Base-by-base conservation (phyloP, 1,140 invertebrate species). In the Drosophila pseudoobscura region DNA sequence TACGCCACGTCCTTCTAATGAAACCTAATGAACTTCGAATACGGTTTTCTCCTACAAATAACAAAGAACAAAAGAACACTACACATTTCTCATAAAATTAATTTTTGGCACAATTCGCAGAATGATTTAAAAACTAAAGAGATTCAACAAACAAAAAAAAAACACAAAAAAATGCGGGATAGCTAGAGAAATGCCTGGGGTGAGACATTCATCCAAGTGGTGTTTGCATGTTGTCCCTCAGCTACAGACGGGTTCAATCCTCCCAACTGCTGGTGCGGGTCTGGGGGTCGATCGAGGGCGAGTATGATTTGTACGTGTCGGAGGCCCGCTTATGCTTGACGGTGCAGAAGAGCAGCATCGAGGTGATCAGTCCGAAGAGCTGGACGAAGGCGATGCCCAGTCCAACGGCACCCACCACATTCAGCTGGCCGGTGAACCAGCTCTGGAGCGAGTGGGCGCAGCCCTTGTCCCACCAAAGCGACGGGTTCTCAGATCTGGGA, bases 281-380 rank as follows among this genome's bases (percentile, higher is more conserved):
- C 73, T 91, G 79, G 13, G 83, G 90, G 82, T 93, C 93, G 58
- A 93, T 93, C 24, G 93, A 93, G 0, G 94, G 94, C 59, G 94
- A 94, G 87, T 94, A 95, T 24, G 94, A 94, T 89, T 94, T 94
- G 90, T 95, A 95, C 2, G 94, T 94, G 76, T 94, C 93, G n/a
- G 94, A 94, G 2, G 93, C 93, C 29, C 94, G 92, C 91, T 95
- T 95, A 82, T 95, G 94, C 68, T 94, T 94, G 39, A 95, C 94
- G 3, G 95, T 96, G 89, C 95, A 96, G 79, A 96, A 96, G 2
- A 96, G 88, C 41, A 96, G 92, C 94, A 96, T 95, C 24, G 95
- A 96, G 4, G 95, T 94, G 29, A 96, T 94, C 45, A 96, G 91
- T 1, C 95, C 95, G 80, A 96, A 96, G 17, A 96, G 91, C 92